These are phyloP conservation scores for Pemphredon lugubris DNA, from an alignment of 2,888 invertebrate species.

Conservation along the genomic window DNA sequence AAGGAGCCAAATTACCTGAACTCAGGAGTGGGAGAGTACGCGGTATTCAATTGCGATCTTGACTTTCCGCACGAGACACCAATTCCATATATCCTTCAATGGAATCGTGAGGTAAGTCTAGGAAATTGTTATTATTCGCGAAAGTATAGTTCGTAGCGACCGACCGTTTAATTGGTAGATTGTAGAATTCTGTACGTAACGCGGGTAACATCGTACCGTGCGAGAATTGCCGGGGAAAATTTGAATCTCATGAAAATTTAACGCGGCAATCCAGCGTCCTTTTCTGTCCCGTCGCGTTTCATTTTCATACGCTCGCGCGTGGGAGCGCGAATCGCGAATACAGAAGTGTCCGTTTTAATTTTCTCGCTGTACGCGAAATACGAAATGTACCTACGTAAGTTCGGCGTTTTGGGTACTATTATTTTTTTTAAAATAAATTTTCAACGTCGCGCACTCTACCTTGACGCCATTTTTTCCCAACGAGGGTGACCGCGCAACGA, in stretches of 20 bases:
- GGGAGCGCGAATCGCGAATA: not conserved
- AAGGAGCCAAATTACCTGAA: slow-evolving; percentile 82
- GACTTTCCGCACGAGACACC: slow-evolving; percentile 93
- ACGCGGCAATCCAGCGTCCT: not conserved
- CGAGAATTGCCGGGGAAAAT: too few relatives aligned
- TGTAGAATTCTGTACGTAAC: too few relatives aligned
- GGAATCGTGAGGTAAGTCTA: slow-evolving; percentile 92
- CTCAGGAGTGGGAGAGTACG: slow-evolving; percentile 89
- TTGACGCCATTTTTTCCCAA: not conserved
- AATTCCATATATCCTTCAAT: slow-evolving; percentile 93
- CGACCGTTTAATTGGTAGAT: too few relatives aligned
- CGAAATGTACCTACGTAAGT: too few relatives aligned
- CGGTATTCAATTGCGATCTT: slow-evolving; percentile 91
- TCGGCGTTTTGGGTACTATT: too few relatives aligned
- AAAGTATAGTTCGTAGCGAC: too few relatives aligned
- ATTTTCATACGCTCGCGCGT: not conserved
- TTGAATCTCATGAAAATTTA: too few relatives aligned
- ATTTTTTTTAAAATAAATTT: too few relatives aligned
- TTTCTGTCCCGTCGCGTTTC: slow-evolving; percentile 1
- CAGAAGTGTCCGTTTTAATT: not conserved
- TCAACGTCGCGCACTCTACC: not conserved
- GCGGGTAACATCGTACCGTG: too few relatives aligned
- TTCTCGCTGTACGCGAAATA: too few relatives aligned
- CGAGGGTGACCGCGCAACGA: slow-evolving; percentile 19
- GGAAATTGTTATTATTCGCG: too few relatives aligned